These are phyloP conservation scores for Phylloscopus collybita DNA, from an alignment of 2,797 vertebrate species.

Conservation along the genomic window DNA sequence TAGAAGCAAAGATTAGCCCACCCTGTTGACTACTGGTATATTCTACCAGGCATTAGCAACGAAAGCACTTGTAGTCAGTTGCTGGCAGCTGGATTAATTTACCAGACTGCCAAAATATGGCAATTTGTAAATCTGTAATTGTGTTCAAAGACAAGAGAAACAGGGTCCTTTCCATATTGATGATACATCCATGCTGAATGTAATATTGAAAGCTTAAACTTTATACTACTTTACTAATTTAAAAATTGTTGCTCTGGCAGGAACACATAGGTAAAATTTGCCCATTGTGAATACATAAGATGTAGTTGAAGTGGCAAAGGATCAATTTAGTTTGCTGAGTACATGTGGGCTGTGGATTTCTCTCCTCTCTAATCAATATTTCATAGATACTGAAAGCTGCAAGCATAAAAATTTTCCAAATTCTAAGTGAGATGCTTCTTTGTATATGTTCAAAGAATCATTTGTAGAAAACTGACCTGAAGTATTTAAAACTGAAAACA, in stretches of 20 bases:
- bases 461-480: not conserved
- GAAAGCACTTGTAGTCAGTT: not conserved
- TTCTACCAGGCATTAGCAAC: not conserved
- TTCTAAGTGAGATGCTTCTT: not conserved
- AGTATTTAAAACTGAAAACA: not conserved
- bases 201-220: not conserved
- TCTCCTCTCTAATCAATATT: not conserved
- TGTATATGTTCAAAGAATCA: not conserved
- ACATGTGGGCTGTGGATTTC: not conserved
- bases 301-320: not conserved
- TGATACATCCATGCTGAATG: not conserved
- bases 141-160: not conserved
- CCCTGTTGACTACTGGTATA: not conserved
- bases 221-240: not conserved
- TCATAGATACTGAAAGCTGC: not conserved
- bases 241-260: not conserved
- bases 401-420: not conserved
- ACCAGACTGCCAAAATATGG: not conserved
- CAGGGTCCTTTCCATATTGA: not conserved
- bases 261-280: not conserved
- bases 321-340: not conserved
- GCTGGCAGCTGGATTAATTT: not conserved
- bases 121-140: not conserved
- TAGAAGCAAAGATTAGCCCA: not conserved
- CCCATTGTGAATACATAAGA: not conserved